Base-by-base conservation (phyloP, 2,113 vertebrate genomes). In the Sclerurus mexicanus region DNA sequence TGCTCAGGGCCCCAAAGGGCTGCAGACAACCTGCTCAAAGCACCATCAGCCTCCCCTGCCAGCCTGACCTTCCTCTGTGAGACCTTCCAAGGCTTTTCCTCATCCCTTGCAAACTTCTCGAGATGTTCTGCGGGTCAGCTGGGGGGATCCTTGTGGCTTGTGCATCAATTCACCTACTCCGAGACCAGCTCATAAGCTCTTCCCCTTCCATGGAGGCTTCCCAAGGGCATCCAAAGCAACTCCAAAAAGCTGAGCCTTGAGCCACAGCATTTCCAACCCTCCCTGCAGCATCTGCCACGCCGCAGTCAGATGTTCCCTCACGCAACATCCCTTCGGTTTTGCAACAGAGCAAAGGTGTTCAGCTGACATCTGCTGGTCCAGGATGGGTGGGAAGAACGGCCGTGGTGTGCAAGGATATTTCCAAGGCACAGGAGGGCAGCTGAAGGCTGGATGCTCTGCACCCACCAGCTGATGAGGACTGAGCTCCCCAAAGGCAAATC, bases 1-100 rank as follows among this genome's bases (percentile, higher is more conserved):
- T 0, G 0, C 16, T 18, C 4, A 1, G 46, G 37, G 9, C 21
- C 50, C 72, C 4, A 2, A 4, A 23, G 50, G 39, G 42, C 52
- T 62, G 52, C 39, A 30, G 42, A 14, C 9, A 63, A 17, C 73
- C 55, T 21, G 28, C 56, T 30, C 6, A 4, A 9, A 7, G 49
- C 33, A 30, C 40, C 50, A 8, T 3, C 56, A 62, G 56, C 47
- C 33, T 35, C 46, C 64, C 39, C 75, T 42, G 69, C n/a, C 84
- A 82, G 63, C 71, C 75, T 42, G 62, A 42, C 60, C 73, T 52
- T 42, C 64, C 40, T 12, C 9, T 12, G 3, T 2, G 35, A 39
- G n/a, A 2, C 6, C 44, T 75, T n/a, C 59, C 53, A 24, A 46
- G 53, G 71, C 37, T 86, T 86, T 30, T 47, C 7, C 3, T 59